Evolutionary conservation across 2,113 vertebrate genomes (phyloP).

Genomic region (Clarias magur): DNA sequence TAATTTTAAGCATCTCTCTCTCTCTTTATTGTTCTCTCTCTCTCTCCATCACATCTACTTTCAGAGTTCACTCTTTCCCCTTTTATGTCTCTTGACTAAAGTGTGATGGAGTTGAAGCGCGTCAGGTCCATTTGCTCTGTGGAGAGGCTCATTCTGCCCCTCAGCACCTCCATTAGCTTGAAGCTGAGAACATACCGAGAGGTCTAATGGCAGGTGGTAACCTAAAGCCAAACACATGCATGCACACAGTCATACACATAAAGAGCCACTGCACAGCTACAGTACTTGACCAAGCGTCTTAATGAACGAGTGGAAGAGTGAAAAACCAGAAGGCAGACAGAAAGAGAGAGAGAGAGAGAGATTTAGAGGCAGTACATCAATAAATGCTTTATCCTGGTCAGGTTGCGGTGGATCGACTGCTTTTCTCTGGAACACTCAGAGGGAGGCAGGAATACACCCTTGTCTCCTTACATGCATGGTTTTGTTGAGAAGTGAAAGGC

Average conservation of each 20-base stretch:
- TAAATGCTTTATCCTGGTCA: background rate
- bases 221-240: background rate
- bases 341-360: background rate
- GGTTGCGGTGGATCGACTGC: background rate
- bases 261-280: slow-evolving; percentile 25
- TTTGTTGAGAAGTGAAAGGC: background rate
- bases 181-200: background rate
- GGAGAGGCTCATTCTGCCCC: slow-evolving; percentile 35
- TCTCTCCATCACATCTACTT: background rate
- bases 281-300: slow-evolving; percentile 3
- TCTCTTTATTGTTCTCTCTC: background rate
- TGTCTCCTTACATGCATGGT: background rate
- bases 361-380: background rate
- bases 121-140: slow-evolving; percentile 31
- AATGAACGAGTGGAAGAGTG: slow-evolving; percentile 15
- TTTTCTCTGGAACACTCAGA: background rate
- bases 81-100: slow-evolving; percentile 36
- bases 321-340: background rate
- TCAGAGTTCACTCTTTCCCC: background rate
- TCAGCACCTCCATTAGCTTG: slow-evolving; percentile 44
- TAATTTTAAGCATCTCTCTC: slow-evolving; percentile 26
- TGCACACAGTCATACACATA: background rate
- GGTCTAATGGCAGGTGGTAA: slow-evolving; percentile 8
- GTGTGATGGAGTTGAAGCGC: slow-evolving; percentile 9
- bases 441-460: background rate